A percentile compares a stretch with the other conserved stretches of the same genome.
Evolutionary conservation across 2,113 vertebrate species (phyloP).

Genomic region (Psittacula cyanocephala): DNA sequence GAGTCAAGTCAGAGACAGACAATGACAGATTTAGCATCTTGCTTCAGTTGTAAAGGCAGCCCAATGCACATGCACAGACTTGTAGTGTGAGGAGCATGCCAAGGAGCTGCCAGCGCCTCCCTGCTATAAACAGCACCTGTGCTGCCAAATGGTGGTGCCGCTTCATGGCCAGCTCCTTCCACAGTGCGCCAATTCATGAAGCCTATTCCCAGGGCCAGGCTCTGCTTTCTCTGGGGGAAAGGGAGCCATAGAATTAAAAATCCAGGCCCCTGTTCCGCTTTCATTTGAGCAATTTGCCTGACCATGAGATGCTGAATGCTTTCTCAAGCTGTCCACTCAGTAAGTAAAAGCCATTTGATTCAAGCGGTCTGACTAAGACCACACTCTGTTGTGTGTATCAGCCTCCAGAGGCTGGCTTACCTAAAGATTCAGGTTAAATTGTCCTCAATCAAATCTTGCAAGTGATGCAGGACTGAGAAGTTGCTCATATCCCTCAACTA

Average conservation of each 20-base stretch:
- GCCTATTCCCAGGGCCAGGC: neutral
- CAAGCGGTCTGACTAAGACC: neutral
- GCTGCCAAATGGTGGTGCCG: slow-evolving; percentile 49
- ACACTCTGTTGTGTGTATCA: neutral
- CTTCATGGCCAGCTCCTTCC: neutral
- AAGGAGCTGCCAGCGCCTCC: neutral
- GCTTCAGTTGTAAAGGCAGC: slow-evolving; percentile 49
- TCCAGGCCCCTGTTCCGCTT: neutral
- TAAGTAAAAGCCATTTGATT: neutral
- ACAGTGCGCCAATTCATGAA: fast-evolving
- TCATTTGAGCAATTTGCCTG: neutral
- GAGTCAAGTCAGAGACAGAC: slow-evolving; percentile 61
- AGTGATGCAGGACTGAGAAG: neutral
- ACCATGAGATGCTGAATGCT: neutral
- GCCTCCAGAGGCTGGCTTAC: neutral
- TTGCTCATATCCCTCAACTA: neutral
- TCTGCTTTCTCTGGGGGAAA: neutral
- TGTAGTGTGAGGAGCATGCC: slow-evolving; percentile 26
- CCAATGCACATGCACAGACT: slow-evolving; percentile 34
- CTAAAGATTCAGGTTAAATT: neutral
- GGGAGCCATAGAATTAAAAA: neutral
- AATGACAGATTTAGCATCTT: slow-evolving; percentile 74
- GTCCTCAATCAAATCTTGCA: neutral
- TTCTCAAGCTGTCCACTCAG: neutral
- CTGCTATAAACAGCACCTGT: slow-evolving; percentile 62